Percentiles rank a stretch among this genome's conserved stretches.
These are phyloP conservation scores for Sabatieria punctata DNA, from an alignment of 2,888 invertebrate species.

Conservation along the genomic window DNA sequence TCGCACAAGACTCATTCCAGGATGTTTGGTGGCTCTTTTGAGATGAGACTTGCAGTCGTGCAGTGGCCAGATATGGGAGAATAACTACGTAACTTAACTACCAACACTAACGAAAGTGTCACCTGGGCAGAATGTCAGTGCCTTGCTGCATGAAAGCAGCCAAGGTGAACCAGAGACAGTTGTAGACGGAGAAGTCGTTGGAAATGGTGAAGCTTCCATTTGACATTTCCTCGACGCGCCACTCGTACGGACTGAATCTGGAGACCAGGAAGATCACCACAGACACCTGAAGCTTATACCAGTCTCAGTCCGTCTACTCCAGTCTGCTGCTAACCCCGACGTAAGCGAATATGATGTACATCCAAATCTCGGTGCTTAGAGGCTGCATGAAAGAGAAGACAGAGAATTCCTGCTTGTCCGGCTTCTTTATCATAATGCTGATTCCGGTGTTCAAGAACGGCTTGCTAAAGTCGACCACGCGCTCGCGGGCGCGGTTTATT, in stretches of 20 bases:
- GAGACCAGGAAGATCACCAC: conserved; percentile 91
- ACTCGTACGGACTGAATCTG: conserved; percentile 72
- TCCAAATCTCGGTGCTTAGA: conserved; percentile 87
- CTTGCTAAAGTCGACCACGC: conserved; percentile 84
- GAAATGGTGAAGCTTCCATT: conserved; percentile 36
- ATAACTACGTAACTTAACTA: no score
- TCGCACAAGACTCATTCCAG: no score
- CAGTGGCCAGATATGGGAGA: no score
- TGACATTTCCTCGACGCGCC: conserved; percentile 24
- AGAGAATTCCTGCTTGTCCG: conserved; percentile 44
- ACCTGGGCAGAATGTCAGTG: conserved; percentile 86
- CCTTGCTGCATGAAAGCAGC: conserved; percentile 98
- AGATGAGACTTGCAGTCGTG: no score
- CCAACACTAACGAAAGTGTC: no score
- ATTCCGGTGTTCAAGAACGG: conserved; percentile 90
- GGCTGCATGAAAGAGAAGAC: conserved; percentile 96
- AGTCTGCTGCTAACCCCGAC: no score
- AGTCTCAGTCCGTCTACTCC: no score
- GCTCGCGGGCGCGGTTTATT: conserved; percentile 71
- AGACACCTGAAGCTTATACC: no score
- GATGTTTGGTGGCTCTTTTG: no score
- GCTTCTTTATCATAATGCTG: no score
- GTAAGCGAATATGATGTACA: conserved; percentile 58
- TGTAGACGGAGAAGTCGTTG: conserved; percentile 83
- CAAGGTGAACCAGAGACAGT: conserved; percentile 90